phyloP scores from a whole-genome alignment of 2,797 vertebrate species.

The Chiroxiphia lanceolata region DNA sequence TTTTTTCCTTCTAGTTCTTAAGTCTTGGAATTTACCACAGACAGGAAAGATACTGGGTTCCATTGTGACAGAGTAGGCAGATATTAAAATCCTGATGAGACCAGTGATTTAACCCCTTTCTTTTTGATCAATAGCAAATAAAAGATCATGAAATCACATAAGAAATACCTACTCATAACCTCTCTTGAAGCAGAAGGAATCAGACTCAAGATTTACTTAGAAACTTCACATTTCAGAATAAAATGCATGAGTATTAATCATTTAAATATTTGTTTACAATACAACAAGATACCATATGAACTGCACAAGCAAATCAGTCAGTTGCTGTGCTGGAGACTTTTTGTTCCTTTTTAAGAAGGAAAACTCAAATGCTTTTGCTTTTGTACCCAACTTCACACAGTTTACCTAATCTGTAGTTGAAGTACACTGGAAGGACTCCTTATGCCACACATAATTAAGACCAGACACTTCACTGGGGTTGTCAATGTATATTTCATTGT shows the following conservation, averaged over 20 bases:
- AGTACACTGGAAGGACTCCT: slow-evolving; percentile 3
- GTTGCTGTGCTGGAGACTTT: neutral
- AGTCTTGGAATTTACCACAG: neutral
- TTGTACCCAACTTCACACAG: neutral
- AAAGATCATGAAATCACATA: neutral
- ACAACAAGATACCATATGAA: neutral
- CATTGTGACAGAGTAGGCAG: neutral
- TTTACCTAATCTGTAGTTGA: slow-evolving; percentile 9
- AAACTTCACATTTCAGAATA: neutral
- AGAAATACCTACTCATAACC: neutral
- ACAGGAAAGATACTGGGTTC: neutral
- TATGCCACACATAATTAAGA: neutral
- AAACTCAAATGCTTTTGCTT: neutral
- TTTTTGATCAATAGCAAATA: neutral
- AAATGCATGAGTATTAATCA: neutral
- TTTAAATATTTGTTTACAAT: neutral
- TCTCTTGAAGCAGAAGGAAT: neutral
- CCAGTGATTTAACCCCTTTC: neutral
- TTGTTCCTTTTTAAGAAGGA: neutral
- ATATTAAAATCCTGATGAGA: neutral
- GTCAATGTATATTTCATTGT: neutral
- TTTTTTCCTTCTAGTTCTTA: neutral
- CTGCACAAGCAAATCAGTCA: neutral
- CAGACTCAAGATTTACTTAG: neutral
- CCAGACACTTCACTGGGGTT: neutral